These are phyloP conservation scores for Sprattus sprattus DNA, from an alignment of 2,113 vertebrate genomes.

Conservation along the genomic window DNA sequence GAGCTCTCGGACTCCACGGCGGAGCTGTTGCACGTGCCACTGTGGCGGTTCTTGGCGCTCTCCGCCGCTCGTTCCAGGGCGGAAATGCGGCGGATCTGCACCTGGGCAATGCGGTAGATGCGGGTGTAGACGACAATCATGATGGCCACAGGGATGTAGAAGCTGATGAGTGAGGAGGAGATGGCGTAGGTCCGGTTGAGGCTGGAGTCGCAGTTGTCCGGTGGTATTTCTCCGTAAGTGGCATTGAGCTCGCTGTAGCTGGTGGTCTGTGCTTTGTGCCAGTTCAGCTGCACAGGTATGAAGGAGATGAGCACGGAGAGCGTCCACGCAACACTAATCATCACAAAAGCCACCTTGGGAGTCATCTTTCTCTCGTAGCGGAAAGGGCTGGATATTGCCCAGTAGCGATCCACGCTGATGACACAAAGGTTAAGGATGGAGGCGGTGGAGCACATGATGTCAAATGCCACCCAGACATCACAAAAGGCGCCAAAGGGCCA, in stretches of 20 bases:
- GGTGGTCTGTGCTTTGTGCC: slow-evolving; percentile 88
- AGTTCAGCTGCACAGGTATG: slow-evolving; percentile 95
- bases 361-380: slow-evolving; percentile 98
- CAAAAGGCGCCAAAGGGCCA: slow-evolving; percentile 98
- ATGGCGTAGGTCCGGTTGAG: slow-evolving; percentile 97
- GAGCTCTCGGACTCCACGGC: slow-evolving; percentile 87
- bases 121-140: slow-evolving; percentile 98
- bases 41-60: slow-evolving; percentile 93
- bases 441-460: slow-evolving; percentile 98
- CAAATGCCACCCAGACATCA: slow-evolving; percentile 96
- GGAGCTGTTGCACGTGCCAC: slow-evolving; percentile 79
- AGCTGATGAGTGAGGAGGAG: slow-evolving; percentile 95
- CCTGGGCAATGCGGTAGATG: slow-evolving; percentile 96
- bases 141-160: slow-evolving; percentile 97
- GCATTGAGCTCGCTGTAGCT: slow-evolving; percentile 75
- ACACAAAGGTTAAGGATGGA: slow-evolving; percentile 97
- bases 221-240: slow-evolving; percentile 67
- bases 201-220: slow-evolving; percentile 95
- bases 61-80: slow-evolving; percentile 94
- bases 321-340: slow-evolving; percentile 95
- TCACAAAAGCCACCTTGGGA: slow-evolving; percentile 90
- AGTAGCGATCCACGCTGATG: slow-evolving; percentile 96
- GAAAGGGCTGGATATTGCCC: slow-evolving; percentile 97
- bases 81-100: slow-evolving; percentile 93
- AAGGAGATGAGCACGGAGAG: slow-evolving; percentile 94